phyloP scores from a whole-genome alignment of 2,797 vertebrate genomes.

The Amblyopsis hoosieri region DNA sequence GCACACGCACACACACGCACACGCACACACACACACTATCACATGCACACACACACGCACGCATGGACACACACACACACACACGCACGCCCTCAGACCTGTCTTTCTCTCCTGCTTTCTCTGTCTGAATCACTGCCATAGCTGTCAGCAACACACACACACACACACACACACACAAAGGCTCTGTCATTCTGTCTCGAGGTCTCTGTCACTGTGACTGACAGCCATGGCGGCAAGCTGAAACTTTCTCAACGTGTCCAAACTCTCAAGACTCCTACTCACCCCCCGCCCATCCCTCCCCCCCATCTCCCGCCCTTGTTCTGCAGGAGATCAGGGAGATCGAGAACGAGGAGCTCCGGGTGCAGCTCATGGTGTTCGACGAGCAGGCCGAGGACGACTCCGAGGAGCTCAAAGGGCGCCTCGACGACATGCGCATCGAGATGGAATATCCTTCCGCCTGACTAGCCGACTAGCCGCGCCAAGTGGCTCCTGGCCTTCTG shows the following conservation, averaged over 20 bases:
- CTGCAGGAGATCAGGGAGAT: constrained; percentile 83
- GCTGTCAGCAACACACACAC: background rate
- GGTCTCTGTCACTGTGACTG: background rate
- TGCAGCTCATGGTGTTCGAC: constrained; percentile 87
- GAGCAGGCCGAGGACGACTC: constrained; percentile 90
- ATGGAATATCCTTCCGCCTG: constrained; percentile 94
- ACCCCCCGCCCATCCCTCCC: constrained; percentile 23
- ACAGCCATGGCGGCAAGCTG: background rate
- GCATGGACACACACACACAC: background rate
- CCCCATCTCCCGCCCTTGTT: constrained; percentile 17
- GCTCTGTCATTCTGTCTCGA: too few relatives aligned
- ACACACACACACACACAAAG: background rate
- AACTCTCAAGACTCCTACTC: constrained; percentile 24
- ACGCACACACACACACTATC: background rate
- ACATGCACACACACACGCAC: background rate
- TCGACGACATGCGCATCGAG: constrained; percentile 89
- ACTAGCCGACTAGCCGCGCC: background rate
- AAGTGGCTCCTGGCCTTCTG: too few relatives aligned
- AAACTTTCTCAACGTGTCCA: constrained; percentile 33
- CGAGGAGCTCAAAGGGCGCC: constrained; percentile 84
- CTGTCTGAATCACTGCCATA: constrained; percentile 67
- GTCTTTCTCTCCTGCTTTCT: background rate
- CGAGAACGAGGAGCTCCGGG: constrained; percentile 89
- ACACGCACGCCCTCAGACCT: background rate
- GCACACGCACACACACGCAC: too few relatives aligned